These are phyloP conservation scores for Thecophora atra DNA, from an alignment of 2,888 invertebrate species.

Conservation along the genomic window DNA sequence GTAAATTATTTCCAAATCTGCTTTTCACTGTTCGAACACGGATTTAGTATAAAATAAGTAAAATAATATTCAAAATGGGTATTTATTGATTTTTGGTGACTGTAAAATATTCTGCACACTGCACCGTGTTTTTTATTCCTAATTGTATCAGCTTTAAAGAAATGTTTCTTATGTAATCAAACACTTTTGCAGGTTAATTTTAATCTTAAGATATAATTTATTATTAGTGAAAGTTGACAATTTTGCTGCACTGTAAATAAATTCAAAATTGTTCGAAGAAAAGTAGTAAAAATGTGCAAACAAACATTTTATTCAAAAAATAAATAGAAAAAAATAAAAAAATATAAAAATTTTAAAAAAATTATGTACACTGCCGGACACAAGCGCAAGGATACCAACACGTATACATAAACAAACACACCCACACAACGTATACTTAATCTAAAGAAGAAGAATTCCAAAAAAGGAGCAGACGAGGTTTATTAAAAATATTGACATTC, in stretches of 20 bases:
- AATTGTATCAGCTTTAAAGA: neutral
- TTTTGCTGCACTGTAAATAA: conserved; percentile 24
- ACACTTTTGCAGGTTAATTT: conserved; percentile 14
- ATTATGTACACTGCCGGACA: conserved; percentile 32
- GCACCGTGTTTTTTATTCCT: neutral
- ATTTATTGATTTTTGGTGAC: neutral
- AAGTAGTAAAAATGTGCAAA: neutral
- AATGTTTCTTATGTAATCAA: neutral
- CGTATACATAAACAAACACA: conserved; percentile 6
- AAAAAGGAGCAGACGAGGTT: too few relatives aligned
- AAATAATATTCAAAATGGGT: neutral
- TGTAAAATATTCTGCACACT: conserved; percentile 9
- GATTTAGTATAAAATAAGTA: neutral
- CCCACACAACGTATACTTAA: neutral
- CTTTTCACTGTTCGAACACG: too few relatives aligned
- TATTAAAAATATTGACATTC: too few relatives aligned
- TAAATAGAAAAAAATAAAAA: neutral
- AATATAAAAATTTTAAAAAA: conserved; percentile 2
- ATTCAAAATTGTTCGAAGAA: neutral
- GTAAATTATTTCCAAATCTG: too few relatives aligned
- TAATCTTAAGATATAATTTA: neutral
- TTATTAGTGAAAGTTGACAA: conserved; percentile 1
- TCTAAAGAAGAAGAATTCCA: neutral
- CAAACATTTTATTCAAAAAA: neutral
- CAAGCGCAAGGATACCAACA: neutral